A percentile compares a stretch with the other conserved stretches of the same genome.
These are phyloP conservation scores for Encarsia formosa DNA, from an alignment of 2,888 invertebrate genomes.

Conservation along the genomic window DNA sequence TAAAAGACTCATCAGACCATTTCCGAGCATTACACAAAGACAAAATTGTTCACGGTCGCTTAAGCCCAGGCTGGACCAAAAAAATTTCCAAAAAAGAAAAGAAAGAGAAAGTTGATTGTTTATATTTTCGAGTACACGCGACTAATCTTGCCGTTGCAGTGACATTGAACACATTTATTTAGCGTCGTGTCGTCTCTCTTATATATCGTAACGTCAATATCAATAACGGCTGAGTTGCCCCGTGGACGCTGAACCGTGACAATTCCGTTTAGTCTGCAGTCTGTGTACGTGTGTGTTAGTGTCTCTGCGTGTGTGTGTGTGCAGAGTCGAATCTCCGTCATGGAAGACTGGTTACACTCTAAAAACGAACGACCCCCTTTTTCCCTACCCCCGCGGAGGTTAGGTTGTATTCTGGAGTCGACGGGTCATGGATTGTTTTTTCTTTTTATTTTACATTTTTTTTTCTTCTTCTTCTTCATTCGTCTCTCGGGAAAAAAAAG, in stretches of 20 bases:
- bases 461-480: constrained; percentile 2
- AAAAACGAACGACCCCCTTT: constrained; percentile 28
- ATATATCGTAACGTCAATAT: constrained; percentile 27
- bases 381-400: constrained; percentile 1
- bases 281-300: neutral
- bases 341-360: constrained; percentile 30
- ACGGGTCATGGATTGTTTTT: constrained; percentile 10
- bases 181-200: constrained; percentile 9
- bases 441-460: neutral
- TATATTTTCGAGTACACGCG: constrained; percentile 21
- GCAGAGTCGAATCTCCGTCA: constrained; percentile 24
- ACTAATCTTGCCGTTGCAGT: constrained; percentile 30
- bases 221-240: constrained; percentile 27
- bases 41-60: no score
- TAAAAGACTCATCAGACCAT: no score
- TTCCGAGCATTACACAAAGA: no score
- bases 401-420: constrained; percentile 27
- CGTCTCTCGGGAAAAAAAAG: neutral
- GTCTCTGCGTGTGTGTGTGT: neutral
- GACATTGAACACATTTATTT: constrained; percentile 29
- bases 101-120: no score
- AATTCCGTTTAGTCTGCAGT: constrained; percentile 17
- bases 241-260: constrained; percentile 27
- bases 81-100: no score
- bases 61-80: no score